A percentile compares a stretch with the other conserved stretches of the same genome.
Evolutionary conservation across 2,888 invertebrate genomes (phyloP).

Genomic region (Cephalotes varians): DNA sequence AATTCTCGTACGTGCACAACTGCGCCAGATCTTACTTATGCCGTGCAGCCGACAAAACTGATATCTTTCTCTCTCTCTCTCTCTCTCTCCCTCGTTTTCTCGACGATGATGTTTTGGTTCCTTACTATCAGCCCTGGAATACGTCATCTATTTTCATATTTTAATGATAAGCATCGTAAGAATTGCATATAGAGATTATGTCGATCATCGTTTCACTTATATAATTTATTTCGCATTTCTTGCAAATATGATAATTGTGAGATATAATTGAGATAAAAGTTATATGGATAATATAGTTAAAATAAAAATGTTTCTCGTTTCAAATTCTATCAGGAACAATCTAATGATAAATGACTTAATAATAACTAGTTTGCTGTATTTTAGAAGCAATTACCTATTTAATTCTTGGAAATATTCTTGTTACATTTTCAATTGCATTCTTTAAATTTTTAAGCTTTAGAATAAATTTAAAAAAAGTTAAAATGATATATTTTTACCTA

Average conservation of each 20-base stretch:
- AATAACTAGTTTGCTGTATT: no score
- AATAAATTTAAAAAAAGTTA: conserved; percentile 10
- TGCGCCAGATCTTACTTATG: conserved; percentile 40
- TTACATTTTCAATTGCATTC: background rate
- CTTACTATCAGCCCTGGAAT: background rate
- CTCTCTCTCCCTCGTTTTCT: background rate
- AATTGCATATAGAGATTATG: background rate
- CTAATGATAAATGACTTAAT: background rate
- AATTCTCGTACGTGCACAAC: conserved; percentile 56
- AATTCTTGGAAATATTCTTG: background rate
- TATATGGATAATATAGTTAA: background rate
- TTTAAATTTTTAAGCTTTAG: background rate
- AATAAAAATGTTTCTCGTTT: background rate
- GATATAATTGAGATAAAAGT: background rate
- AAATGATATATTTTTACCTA: background rate
- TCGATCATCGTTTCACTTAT: background rate
- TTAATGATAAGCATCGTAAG: background rate
- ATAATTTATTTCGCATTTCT: background rate
- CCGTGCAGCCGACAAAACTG: conserved; percentile 31
- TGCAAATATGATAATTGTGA: background rate
- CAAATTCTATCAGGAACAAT: background rate
- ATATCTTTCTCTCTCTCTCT: conserved; percentile 20
- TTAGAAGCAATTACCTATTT: background rate
- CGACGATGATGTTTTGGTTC: conserved; percentile 13
- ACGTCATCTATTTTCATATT: conserved; percentile 19